Percentiles rank a stretch among this genome's conserved stretches.
Evolutionary conservation across 2,113 vertebrate species (phyloP).

Genomic region (Bombycilla garrulus): DNA sequence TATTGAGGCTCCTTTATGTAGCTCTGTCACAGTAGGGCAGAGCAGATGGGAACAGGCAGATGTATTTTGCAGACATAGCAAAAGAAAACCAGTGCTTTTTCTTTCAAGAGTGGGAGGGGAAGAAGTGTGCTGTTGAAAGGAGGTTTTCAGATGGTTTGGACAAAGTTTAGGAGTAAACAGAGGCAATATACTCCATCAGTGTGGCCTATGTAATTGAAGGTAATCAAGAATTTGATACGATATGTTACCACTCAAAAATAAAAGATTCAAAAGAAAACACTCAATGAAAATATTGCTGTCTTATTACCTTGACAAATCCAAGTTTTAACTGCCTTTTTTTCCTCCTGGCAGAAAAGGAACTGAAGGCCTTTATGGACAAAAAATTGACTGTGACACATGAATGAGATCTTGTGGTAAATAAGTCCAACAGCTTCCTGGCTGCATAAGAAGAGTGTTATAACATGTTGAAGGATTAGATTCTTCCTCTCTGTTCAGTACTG

Average conservation of each 20-base stretch:
- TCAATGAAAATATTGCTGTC: not conserved
- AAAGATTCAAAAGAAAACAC: not conserved
- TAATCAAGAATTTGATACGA: not conserved
- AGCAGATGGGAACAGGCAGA: not conserved
- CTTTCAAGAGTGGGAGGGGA: not conserved
- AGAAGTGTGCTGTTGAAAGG: not conserved
- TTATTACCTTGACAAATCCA: not conserved
- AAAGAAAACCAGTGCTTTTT: not conserved
- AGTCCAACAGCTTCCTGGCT: not conserved
- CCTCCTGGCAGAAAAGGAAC: not conserved
- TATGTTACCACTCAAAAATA: not conserved
- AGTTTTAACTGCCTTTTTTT: not conserved
- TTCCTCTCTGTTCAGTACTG: not conserved
- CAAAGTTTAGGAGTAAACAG: not conserved
- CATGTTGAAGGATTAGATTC: accelerated
- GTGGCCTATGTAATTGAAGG: not conserved
- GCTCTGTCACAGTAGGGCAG: not conserved
- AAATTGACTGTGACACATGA: not conserved
- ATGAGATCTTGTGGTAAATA: not conserved
- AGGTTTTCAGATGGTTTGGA: not conserved
- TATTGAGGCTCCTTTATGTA: not conserved
- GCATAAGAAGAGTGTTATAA: not conserved
- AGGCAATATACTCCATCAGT: not conserved
- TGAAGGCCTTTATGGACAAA: not conserved
- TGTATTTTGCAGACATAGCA: not conserved